Percentiles rank a stretch among this genome's conserved stretches.
Conservation (phyloP, 2,888 invertebrate genomes). For the Zonitis immaculata region DNA sequence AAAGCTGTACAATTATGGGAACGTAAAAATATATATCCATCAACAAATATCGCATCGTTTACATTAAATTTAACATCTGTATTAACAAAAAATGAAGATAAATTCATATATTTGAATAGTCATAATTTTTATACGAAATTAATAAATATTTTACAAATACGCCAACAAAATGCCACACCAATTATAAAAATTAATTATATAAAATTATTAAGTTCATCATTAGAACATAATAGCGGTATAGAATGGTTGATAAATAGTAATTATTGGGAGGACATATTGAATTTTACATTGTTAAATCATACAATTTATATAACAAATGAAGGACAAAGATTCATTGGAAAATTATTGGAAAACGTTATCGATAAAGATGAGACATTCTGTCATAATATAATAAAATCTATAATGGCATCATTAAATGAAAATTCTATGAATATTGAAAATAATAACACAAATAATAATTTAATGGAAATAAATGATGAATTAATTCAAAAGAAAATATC, state of each 20-base stretch:
- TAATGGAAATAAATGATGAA: constrained; percentile 50
- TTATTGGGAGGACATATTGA: constrained; percentile 62
- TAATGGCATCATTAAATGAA: constrained; percentile 57
- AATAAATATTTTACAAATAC: constrained; percentile 39
- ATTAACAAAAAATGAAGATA: constrained; percentile 55
- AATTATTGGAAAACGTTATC: constrained; percentile 55
- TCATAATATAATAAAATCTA: constrained; percentile 44
- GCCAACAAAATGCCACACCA: constrained; percentile 49
- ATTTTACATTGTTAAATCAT: constrained; percentile 59
- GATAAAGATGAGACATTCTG: constrained; percentile 53
- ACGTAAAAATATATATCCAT: constrained; percentile 15
- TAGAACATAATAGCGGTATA: constrained; percentile 60
- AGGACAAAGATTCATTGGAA: constrained; percentile 61
- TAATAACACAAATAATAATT: constrained; percentile 16
- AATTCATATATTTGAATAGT: constrained; percentile 55
- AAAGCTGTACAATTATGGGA: constrained; percentile 46
- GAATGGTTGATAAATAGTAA: constrained; percentile 60
- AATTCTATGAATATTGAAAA: constrained; percentile 44
- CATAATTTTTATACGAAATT: constrained; percentile 47
- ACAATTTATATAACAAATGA: constrained; percentile 69
- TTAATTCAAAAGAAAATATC: constrained; percentile 52
- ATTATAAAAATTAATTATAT: constrained; percentile 65
- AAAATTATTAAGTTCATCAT: constrained; percentile 57
- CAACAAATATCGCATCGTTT: constrained; percentile 51
- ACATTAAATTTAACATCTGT: constrained; percentile 60